Evolutionary conservation across 2,113 vertebrate species (phyloP).

Genomic region (Poeciliopsis retropinna): DNA sequence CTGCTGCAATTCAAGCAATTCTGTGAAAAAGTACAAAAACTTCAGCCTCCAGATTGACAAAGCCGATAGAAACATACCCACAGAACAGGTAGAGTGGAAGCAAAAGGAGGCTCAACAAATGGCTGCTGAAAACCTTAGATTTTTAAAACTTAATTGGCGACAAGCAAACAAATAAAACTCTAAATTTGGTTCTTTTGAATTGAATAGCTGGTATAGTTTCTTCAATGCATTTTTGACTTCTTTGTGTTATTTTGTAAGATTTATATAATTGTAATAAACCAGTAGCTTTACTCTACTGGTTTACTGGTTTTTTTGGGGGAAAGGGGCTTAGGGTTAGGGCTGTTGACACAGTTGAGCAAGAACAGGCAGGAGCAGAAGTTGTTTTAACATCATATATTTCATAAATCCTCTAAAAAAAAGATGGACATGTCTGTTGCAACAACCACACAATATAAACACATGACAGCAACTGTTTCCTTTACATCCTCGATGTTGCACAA

Average conservation of each 20-base stretch:
- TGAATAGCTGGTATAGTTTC: not conserved
- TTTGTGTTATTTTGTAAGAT: not conserved
- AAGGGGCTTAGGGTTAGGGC: too few species aligned
- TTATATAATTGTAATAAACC: not conserved
- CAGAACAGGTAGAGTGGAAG: not conserved
- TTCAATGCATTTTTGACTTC: not conserved
- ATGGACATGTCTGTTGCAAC: not conserved
- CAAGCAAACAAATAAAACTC: too few species aligned
- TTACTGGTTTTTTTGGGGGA: not conserved
- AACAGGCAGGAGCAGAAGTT: not conserved
- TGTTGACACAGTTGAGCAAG: not conserved
- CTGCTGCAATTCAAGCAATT: not conserved
- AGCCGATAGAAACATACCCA: too few species aligned
- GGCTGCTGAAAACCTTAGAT: not conserved
- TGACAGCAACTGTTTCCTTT: not conserved
- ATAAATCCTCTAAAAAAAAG: not conserved
- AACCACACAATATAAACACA: not conserved
- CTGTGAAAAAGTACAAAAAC: not conserved
- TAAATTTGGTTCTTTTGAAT: not conserved
- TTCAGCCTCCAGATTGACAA: too few species aligned
- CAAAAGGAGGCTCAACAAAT: not conserved
- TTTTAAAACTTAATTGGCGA: too few species aligned
- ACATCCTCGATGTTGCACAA: constrained; percentile 4
- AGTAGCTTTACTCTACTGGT: too few species aligned
- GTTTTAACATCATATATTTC: constrained; percentile 1